phyloP scores from a whole-genome alignment of 2,888 invertebrate species.

The Lochmaea capreae region DNA sequence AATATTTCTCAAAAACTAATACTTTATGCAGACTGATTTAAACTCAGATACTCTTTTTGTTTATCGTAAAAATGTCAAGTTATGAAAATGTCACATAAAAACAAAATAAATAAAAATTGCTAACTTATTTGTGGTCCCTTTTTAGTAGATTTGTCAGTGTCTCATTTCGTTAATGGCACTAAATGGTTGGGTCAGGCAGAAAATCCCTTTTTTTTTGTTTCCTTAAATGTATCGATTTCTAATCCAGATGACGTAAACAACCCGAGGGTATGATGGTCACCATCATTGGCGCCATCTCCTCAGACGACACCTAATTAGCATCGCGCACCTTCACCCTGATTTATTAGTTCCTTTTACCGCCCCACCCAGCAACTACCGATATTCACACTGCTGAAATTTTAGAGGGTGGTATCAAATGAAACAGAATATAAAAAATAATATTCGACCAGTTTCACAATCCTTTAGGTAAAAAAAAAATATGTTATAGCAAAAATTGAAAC shows the following conservation, averaged over 20 bases:
- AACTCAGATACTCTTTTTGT: not conserved
- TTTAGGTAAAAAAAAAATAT: no score
- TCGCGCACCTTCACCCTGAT: conserved; percentile 64
- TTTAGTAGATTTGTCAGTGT: conserved; percentile 18
- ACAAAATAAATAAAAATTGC: not conserved
- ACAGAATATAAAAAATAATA: no score
- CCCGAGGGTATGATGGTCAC: conserved; percentile 44
- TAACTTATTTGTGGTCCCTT: conserved; percentile 7
- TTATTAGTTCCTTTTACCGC: conserved; percentile 59
- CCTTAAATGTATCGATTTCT: conserved; percentile 31
- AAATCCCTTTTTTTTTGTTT: conserved; percentile 21
- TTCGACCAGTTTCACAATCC: no score
- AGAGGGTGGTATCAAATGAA: not conserved
- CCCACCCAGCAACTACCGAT: not conserved
- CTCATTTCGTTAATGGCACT: conserved; percentile 7
- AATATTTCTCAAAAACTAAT: no score
- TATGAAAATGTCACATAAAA: not conserved
- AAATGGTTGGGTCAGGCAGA: conserved; percentile 6
- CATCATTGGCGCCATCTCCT: conserved; percentile 58
- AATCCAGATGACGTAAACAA: conserved; percentile 33
- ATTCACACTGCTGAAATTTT: not conserved
- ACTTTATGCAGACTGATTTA: not conserved
- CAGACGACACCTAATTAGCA: conserved; percentile 64
- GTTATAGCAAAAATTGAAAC: no score
- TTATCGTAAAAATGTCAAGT: conserved; percentile 3